Conservation (phyloP, 2,888 invertebrate species). For the Leucania comma region DNA sequence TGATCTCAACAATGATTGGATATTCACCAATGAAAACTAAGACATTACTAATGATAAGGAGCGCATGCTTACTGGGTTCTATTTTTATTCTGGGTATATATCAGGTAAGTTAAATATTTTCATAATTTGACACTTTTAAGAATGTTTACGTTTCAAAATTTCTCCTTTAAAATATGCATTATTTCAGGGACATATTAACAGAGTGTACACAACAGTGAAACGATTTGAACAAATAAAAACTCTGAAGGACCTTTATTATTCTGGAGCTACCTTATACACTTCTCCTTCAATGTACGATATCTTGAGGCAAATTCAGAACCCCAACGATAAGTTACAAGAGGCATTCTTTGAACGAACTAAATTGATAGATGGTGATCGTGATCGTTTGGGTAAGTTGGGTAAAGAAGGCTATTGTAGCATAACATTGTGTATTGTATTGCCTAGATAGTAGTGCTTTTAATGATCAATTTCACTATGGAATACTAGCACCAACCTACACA, state of each 20-base stretch:
- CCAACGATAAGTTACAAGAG: constrained; percentile 48
- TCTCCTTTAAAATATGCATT: too few relatives aligned
- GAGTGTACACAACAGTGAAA: constrained; percentile 72
- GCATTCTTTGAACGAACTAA: constrained; percentile 49
- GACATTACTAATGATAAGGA: constrained; percentile 66
- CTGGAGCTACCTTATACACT: constrained; percentile 63
- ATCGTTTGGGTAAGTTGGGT: constrained; percentile 55
- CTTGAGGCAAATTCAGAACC: constrained; percentile 54
- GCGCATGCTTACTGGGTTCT: constrained; percentile 70
- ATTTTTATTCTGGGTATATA: constrained; percentile 71
- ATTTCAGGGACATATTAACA: constrained; percentile 76
- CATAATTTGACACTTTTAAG: not conserved
- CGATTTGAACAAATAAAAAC: constrained; percentile 65
- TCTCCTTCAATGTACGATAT: constrained; percentile 66
- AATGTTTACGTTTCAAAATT: too few relatives aligned
- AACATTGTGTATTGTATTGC: too few relatives aligned
- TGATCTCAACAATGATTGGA: constrained; percentile 68
- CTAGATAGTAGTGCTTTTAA: not conserved
- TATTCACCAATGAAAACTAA: constrained; percentile 62
- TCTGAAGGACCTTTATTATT: constrained; percentile 65
- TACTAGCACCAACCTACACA: too few relatives aligned
- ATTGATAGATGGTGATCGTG: constrained; percentile 27
- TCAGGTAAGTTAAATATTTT: constrained; percentile 69
- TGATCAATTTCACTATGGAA: not conserved
- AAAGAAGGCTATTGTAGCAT: not conserved